A percentile compares a stretch with the other conserved stretches of the same genome.
phyloP scores from a whole-genome alignment of 2,113 vertebrate genomes.

The human region DNA sequence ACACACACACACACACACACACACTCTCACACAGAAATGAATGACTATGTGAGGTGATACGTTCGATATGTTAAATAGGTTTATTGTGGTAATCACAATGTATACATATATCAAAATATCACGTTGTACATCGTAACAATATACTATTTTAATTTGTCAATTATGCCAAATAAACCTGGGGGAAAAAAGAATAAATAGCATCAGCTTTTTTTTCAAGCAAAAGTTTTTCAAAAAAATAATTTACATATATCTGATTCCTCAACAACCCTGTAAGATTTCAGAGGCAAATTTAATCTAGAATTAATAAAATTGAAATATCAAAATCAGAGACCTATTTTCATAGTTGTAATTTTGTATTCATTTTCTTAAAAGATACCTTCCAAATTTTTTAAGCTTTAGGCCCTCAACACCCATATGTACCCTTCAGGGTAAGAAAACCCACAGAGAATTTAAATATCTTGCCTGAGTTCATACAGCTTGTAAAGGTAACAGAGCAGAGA shows the following conservation, averaged over 20 bases:
- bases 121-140: neutral
- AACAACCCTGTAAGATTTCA: neutral
- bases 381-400: neutral
- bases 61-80: neutral
- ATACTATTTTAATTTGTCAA: neutral
- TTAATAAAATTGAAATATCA: neutral
- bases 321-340: neutral
- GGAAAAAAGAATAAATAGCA: neutral
- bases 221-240: neutral
- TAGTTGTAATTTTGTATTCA: neutral
- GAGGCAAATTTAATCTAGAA: neutral
- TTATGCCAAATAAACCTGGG: neutral
- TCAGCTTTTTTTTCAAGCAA: neutral
- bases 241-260: neutral
- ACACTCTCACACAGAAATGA: neutral
- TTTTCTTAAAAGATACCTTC: neutral
- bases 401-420: fast-evolving
- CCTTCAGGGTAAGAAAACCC: neutral
- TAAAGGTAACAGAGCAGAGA: neutral
- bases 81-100: neutral
- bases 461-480: neutral
- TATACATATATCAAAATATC: neutral
- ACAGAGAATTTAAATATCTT: neutral
- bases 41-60: neutral
- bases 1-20: neutral